Evolutionary conservation across 1,140 invertebrate genomes (phyloP), one percentile per base, ranked within the genome.

Genomic region (Battus philenor): DNA sequence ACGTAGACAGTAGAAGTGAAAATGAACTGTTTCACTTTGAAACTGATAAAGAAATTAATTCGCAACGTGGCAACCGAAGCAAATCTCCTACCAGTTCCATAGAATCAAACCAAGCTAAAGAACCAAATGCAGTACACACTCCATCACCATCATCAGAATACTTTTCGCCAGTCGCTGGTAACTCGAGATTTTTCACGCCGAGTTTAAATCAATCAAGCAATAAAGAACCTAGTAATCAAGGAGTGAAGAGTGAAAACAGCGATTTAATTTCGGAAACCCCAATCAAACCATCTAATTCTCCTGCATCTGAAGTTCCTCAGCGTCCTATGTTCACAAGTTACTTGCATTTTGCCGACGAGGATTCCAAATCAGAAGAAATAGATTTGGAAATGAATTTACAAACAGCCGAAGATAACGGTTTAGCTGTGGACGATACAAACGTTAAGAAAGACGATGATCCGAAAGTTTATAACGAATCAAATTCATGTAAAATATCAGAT

Each of bases 401-500:
- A 32, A 41, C 41, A 15, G 66, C 44, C 27, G 69, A 72, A 17
- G 60, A 29, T 7, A n/a, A n/a, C n/a, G n/a, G n/a, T n/a, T n/a
- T n/a, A n/a, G n/a, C n/a, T n/a, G n/a, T n/a, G n/a, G n/a, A n/a
- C n/a, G n/a, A n/a, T n/a, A n/a, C n/a, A n/a, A n/a, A n/a, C n/a
- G n/a, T n/a, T n/a, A n/a, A n/a, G n/a, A 41, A 41, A 18, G 16
- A 29, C 7, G 20, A 27, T 15, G 36, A 39, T 26, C 7, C 7
- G 9, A 41, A 41, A 29, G 24, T 15, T 5, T 29, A 17, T 16
- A 13, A 16, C 20, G 38, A 41, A 6, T 10, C 22, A 17, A 6
- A 16, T 44, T 86, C 88, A 10, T 88, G 87, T 29, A 92, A 92
- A 77, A 94, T 97, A 51, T 94, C 93, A 0, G 95, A 98, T 71